Evolutionary conservation across 2,113 vertebrate genomes (phyloP).

Genomic region (Psilopogon haemacephalus): DNA sequence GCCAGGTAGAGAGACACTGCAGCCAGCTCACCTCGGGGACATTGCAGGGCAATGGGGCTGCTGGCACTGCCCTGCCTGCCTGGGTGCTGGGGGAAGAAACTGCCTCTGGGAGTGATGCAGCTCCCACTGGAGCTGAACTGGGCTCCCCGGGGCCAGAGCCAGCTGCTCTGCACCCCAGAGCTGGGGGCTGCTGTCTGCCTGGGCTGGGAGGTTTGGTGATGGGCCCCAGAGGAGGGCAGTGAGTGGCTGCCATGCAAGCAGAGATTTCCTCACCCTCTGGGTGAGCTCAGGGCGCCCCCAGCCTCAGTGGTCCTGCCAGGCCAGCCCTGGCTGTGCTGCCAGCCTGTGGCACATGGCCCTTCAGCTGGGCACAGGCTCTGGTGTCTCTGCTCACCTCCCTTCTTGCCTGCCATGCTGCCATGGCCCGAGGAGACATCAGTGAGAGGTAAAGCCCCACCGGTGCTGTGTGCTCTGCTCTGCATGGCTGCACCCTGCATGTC

Average conservation of each 20-base stretch:
- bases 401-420: conserved; percentile 59
- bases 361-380: not conserved
- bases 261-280: not conserved
- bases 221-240: not conserved
- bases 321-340: not conserved
- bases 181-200: rapidly evolving
- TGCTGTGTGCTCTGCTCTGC: conserved; percentile 47
- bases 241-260: not conserved
- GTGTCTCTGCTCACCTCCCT: conserved; percentile 40
- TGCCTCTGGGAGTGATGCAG: not conserved
- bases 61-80: not conserved
- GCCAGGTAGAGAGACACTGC: conserved; percentile 81
- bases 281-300: not conserved
- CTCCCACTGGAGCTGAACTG: not conserved
- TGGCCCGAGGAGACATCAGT: conserved; percentile 24
- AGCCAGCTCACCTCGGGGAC: not conserved
- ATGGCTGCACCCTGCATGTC: conserved; percentile 40
- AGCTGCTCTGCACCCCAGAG: rapidly evolving
- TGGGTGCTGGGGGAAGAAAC: not conserved
- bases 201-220: rapidly evolving
- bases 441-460: conserved; percentile 45
- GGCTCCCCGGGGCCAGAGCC: not conserved
- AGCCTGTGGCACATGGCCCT: not conserved
- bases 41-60: rapidly evolving
- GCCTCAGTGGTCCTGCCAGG: not conserved